These are phyloP conservation scores for Drosophila melanogaster DNA, from an alignment of 1,140 invertebrate species.

Conservation along the genomic window DNA sequence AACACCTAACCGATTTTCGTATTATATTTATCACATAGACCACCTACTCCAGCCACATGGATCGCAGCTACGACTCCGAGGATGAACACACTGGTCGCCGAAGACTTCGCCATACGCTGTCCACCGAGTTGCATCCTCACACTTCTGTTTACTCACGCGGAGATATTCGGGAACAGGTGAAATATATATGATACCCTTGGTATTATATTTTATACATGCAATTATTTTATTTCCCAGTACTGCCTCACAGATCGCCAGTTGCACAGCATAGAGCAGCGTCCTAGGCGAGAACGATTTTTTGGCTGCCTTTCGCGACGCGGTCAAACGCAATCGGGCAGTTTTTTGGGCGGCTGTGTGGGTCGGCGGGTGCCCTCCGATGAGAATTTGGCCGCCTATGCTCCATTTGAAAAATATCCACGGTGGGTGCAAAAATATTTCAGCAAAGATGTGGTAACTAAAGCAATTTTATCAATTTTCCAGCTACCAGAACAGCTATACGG, in stretches of 20 bases:
- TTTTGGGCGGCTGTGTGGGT: conserved; percentile 93
- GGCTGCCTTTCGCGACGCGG: conserved; percentile 90
- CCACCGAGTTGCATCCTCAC: conserved; percentile 85
- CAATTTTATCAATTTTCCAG: conserved; percentile 4
- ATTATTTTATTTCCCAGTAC: conserved; percentile 86
- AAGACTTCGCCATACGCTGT: conserved; percentile 86
- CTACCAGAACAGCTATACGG: conserved; percentile 74
- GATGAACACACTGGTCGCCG: conserved; percentile 88
- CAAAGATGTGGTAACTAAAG: not conserved
- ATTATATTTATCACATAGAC: conserved; percentile 81
- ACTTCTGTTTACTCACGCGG: conserved; percentile 94
- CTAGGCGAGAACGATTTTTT: conserved; percentile 90
- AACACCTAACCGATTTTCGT: not conserved
- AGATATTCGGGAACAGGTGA: conserved; percentile 90
- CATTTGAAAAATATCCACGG: conserved; percentile 89
- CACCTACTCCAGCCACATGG: conserved; percentile 88
- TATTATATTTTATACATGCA: not conserved
- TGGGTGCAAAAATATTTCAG: conserved; percentile 32
- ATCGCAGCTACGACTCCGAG: conserved; percentile 89
- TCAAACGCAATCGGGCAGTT: conserved; percentile 77
- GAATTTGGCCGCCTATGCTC: conserved; percentile 91
- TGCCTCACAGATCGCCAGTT: conserved; percentile 96
- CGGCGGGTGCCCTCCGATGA: conserved; percentile 93
- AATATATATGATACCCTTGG: not conserved
- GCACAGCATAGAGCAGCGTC: conserved; percentile 92